Conservation (phyloP, 2,113 vertebrate species). For the Notothenia coriiceps region DNA sequence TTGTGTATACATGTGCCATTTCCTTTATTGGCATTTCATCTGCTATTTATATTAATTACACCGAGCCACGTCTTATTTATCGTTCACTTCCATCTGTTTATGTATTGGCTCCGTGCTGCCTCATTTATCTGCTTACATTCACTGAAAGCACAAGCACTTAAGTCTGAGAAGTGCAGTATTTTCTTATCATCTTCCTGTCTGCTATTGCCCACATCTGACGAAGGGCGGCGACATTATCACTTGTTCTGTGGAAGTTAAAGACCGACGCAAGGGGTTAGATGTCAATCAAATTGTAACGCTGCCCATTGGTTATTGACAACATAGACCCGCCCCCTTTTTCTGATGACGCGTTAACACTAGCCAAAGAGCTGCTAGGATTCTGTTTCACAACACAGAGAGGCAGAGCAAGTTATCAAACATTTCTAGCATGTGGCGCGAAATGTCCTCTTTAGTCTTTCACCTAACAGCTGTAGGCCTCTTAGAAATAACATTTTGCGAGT, state of each 20-base stretch:
- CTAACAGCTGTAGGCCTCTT: no score
- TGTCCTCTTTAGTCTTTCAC: no score
- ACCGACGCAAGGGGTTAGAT: fast-evolving
- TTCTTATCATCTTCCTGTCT: no score
- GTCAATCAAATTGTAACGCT: neutral
- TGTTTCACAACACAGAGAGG: slow-evolving; percentile 50
- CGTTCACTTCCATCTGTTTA: no score
- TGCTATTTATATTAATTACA: no score
- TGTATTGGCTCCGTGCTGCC: no score
- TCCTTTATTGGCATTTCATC: no score
- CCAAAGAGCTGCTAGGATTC: slow-evolving; percentile 46
- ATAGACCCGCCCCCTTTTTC: neutral
- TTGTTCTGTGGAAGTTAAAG: neutral
- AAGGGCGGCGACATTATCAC: neutral
- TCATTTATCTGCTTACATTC: no score
- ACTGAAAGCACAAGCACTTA: no score
- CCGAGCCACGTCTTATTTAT: no score
- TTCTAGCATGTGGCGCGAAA: slow-evolving; percentile 50
- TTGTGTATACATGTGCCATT: no score
- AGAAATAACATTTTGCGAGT: fast-evolving
- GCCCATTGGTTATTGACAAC: slow-evolving; percentile 18
- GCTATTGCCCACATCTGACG: neutral
- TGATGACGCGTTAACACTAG: neutral
- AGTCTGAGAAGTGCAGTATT: no score
- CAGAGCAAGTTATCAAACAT: slow-evolving; percentile 63